Percentiles rank a stretch among this genome's conserved stretches.
Evolutionary conservation across 1,140 invertebrate species (phyloP).

Genomic region (Plutomurus gul): DNA sequence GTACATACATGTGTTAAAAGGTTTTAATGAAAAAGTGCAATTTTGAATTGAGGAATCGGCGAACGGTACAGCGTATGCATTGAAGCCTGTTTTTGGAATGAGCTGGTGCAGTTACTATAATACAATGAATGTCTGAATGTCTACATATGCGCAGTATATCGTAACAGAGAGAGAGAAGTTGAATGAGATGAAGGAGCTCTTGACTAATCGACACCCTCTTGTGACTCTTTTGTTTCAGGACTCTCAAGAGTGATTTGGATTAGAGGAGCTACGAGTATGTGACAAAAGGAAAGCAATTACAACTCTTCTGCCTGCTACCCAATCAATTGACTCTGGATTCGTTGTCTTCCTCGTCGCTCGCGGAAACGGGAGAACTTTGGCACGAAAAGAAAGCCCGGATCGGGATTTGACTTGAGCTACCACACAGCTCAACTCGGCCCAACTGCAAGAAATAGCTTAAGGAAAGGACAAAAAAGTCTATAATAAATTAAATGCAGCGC

Average conservation of each 20-base stretch:
- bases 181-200: constrained; percentile 25
- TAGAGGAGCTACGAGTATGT: constrained; percentile 29
- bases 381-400: constrained; percentile 4
- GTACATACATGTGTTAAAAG: constrained; percentile 10
- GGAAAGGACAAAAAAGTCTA: neutral
- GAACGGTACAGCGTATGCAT: neutral
- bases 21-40: constrained; percentile 25
- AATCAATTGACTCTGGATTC: constrained; percentile 19
- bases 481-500: constrained; percentile 15
- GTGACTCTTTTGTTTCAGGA: constrained; percentile 37
- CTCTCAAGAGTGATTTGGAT: constrained; percentile 30
- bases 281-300: constrained; percentile 32
- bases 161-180: too few relatives aligned
- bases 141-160: too few relatives aligned
- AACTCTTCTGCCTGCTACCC: neutral
- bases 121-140: neutral
- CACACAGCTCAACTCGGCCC: constrained; percentile 3
- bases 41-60: neutral
- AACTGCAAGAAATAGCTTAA: neutral
- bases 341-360: neutral
- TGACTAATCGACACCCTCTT: constrained; percentile 43
- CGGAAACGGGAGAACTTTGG: neutral
- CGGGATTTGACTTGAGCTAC: constrained; percentile 19
- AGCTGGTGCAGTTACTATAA: neutral
- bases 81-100: neutral